Evolutionary conservation across 2,113 vertebrate genomes (phyloP).

Genomic region (Hylia prasina): DNA sequence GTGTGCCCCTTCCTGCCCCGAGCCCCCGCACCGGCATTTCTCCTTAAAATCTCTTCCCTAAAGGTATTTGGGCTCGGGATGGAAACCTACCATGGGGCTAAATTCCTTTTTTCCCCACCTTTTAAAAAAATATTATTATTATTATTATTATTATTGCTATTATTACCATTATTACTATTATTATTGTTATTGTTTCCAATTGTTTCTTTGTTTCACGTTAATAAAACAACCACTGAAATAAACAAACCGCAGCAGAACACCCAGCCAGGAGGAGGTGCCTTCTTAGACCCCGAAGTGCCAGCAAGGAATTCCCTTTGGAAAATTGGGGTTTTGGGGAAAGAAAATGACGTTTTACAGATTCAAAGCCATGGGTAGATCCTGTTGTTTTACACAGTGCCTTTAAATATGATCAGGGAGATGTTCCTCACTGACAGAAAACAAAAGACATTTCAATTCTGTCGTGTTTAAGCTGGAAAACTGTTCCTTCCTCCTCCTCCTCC

Average conservation of each 20-base stretch:
- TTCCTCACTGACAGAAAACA: not conserved
- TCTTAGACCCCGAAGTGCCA: not conserved
- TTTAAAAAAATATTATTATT: too few species aligned
- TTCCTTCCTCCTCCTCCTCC: not conserved
- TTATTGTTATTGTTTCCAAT: not conserved
- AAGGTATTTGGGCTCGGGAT: not conserved
- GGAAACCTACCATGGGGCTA: accelerated
- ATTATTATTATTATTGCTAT: too few species aligned
- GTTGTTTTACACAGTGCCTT: not conserved
- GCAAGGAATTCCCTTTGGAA: not conserved
- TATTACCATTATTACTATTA: too few species aligned
- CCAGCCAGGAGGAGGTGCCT: not conserved
- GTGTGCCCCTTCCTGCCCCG: not conserved
- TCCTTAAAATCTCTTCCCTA: not conserved
- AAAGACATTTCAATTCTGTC: not conserved
- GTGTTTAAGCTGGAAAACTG: not conserved
- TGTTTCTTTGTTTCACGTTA: not conserved
- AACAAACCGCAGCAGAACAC: not conserved
- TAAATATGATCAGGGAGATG: not conserved
- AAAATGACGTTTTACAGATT: not conserved
- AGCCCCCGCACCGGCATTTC: too few species aligned
- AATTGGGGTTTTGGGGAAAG: not conserved
- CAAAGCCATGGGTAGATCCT: not conserved
- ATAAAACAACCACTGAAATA: not conserved
- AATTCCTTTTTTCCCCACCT: too few species aligned